phyloP scores from a whole-genome alignment of 2,797 vertebrate species.

The Eulemur rubriventer region DNA sequence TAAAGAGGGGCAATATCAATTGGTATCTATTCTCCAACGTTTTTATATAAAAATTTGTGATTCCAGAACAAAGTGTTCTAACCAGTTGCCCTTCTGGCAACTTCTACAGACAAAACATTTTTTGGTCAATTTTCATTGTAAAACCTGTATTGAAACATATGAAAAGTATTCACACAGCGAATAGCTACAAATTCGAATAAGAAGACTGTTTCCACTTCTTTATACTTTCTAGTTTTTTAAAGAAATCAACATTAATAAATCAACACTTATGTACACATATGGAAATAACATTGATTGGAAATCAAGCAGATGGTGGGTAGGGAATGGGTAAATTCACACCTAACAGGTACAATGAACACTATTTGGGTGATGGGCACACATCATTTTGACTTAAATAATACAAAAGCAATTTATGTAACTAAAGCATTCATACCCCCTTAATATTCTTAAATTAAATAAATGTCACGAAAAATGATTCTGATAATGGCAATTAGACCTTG shows the following conservation, averaged over 20 bases:
- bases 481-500: background rate
- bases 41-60: background rate
- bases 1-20: background rate
- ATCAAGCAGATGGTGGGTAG: too few relatives aligned
- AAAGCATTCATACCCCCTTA: too few relatives aligned
- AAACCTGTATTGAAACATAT: background rate
- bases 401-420: too few relatives aligned
- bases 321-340: too few relatives aligned
- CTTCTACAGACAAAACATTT: background rate
- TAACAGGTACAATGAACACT: too few relatives aligned
- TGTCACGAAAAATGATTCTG: background rate
- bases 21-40: background rate
- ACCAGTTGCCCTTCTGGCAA: background rate
- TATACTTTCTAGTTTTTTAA: background rate
- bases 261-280: too few relatives aligned
- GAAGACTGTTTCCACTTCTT: background rate
- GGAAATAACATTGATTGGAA: too few relatives aligned
- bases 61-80: background rate
- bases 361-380: too few relatives aligned
- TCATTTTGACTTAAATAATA: too few relatives aligned
- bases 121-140: conserved; percentile 9
- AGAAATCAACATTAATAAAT: too few relatives aligned
- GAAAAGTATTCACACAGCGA: background rate
- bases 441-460: too few relatives aligned
- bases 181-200: background rate